Evolutionary conservation across 2,888 invertebrate genomes (phyloP), one percentile per base, ranked within the genome.

Genomic region (Patella caerulea): DNA sequence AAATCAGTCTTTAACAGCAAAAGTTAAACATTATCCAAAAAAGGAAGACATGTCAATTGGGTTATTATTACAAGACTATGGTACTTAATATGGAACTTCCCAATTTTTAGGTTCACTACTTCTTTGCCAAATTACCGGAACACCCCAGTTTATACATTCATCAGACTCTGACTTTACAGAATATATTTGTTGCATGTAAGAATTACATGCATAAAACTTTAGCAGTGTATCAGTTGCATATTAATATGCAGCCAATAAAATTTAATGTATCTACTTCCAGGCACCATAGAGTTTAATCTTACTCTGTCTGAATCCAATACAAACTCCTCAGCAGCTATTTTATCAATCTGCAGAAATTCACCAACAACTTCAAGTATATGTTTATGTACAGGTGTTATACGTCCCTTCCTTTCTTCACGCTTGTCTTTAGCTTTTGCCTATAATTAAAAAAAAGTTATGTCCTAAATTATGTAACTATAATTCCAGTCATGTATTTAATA

Each of bases 321-420:
- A 74, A 95, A 95, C 78, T 95, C 95, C 91, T 95, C 92, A 3
- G 95, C 92, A 82, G 77, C 81, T n/a, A 74, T 19, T 17, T 73
- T 19, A 55, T 89, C 89, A 17, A 90, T 15, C 52, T 84, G 78
- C 15, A 90, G 78, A 73, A 86, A 82, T 71, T 82, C 76, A 65
- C 94, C 94, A 54, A 94, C 94, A 88, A 94, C 93, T 85, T 95
- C 95, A 80, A 96, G 91, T 1, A 96, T 91, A 90, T 94, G 94
- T 81, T 94, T 93, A 88, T 95, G 95, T 75, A 92, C 88, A 88
- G 93, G 87, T 89, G 92, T 91, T 88, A 94, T 85, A 85, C 92
- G 87, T 83, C 92, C 87, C 73, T 92, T 88, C 71, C 94, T 89
- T 1, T 81, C 83, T 69, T 88, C 90, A 76, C 95, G 93, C 59